Conservation (phyloP, 1,140 invertebrate species). For the Laodelphax striatellus region DNA sequence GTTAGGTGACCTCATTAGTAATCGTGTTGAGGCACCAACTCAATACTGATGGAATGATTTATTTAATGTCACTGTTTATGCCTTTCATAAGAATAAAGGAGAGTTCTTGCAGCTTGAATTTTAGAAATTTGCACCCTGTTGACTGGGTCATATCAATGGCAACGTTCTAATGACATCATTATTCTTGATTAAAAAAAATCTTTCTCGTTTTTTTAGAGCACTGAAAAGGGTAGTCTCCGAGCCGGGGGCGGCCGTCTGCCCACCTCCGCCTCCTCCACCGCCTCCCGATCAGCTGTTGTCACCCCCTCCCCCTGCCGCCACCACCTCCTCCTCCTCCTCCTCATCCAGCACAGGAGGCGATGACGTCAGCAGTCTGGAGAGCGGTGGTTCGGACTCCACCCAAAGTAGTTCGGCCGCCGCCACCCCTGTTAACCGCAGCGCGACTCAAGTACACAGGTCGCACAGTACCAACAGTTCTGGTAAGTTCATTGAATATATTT, state of each 20-base stretch:
- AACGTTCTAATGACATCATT: too few species aligned
- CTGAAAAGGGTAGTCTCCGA: constrained; percentile 39
- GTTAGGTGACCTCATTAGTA: too few species aligned
- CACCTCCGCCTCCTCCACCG: constrained; percentile 26
- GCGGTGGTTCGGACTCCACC: not conserved
- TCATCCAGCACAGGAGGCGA: not conserved
- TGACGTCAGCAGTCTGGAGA: not conserved
- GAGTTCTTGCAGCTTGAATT: too few species aligned
- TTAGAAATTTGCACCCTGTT: too few species aligned
- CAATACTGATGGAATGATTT: too few species aligned
- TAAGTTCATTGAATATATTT: not conserved
- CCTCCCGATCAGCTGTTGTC: constrained; percentile 11
- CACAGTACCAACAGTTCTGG: not conserved
- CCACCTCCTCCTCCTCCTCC: not conserved
- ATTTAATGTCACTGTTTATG: too few species aligned
- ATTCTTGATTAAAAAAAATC: too few species aligned
- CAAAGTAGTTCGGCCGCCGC: not conserved
- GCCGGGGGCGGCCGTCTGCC: constrained; percentile 32
- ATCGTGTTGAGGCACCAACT: too few species aligned
- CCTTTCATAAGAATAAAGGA: too few species aligned
- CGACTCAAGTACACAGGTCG: not conserved
- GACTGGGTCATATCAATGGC: too few species aligned
- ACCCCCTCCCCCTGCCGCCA: constrained; percentile 3
- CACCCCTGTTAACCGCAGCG: not conserved
- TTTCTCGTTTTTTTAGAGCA: constrained; percentile 13